Percentiles rank a stretch among this genome's conserved stretches.
Evolutionary conservation across 2,797 vertebrate genomes (phyloP).

Genomic region (Spea hammondii): DNA sequence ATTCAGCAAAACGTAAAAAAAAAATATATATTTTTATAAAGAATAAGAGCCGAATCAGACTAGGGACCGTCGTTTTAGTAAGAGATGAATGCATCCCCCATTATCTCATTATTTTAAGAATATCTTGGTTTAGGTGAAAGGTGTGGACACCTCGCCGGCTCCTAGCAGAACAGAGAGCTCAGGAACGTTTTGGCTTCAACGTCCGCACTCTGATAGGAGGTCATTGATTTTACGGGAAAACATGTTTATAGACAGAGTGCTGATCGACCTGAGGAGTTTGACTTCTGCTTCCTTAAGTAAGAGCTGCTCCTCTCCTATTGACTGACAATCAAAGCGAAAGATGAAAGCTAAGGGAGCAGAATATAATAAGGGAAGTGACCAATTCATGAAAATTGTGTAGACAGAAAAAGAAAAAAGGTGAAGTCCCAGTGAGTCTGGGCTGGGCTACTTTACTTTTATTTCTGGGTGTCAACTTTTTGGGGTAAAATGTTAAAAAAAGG

Average conservation of each 20-base stretch:
- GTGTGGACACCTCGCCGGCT: constrained; percentile 6
- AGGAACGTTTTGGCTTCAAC: constrained; percentile 29
- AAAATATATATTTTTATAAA: too few relatives aligned
- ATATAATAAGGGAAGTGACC: neutral
- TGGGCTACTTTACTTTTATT: too few relatives aligned
- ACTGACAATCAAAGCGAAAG: constrained; percentile 73
- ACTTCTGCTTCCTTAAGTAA: constrained; percentile 96
- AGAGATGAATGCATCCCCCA: too few relatives aligned
- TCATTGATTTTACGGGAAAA: constrained; percentile 99
- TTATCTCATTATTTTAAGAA: too few relatives aligned
- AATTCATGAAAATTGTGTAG: neutral
- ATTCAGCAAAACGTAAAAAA: too few relatives aligned
- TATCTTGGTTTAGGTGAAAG: too few relatives aligned
- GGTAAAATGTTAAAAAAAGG: too few relatives aligned
- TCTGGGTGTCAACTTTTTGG: too few relatives aligned
- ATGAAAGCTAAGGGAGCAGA: constrained; percentile 51
- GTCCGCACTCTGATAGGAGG: constrained; percentile 86
- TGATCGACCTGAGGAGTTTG: constrained; percentile 96
- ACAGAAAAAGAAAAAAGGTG: neutral
- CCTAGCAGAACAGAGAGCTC: constrained; percentile 16
- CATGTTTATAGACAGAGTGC: constrained; percentile 98
- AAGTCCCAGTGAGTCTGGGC: too few relatives aligned
- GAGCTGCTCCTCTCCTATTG: constrained; percentile 83
- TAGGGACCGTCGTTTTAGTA: too few relatives aligned
- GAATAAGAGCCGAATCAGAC: too few relatives aligned